Percentiles rank a stretch among this genome's conserved stretches.
Evolutionary conservation across 1,140 invertebrate species (phyloP).

Genomic region (Sminthurides bifidus): DNA sequence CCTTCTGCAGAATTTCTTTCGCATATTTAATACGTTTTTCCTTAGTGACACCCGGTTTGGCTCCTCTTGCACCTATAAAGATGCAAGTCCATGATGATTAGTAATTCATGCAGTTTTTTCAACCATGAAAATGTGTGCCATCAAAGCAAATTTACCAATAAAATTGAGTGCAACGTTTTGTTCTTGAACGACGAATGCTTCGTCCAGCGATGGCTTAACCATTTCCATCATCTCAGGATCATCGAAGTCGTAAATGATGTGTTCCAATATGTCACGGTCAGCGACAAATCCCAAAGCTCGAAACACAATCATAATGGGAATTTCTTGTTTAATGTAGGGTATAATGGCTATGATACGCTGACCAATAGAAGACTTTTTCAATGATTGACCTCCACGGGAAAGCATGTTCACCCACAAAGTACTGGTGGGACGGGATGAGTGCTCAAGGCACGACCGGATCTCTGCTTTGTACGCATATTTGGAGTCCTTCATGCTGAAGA

Average conservation of each 20-base stretch:
- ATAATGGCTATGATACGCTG: conserved; percentile 95
- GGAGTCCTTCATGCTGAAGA: conserved; percentile 95
- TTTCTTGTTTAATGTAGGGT: conserved; percentile 98
- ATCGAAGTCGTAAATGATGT: conserved; percentile 98
- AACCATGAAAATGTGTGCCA: neutral
- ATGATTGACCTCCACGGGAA: conserved; percentile 85
- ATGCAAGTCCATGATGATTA: too few relatives aligned
- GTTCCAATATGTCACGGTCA: conserved; percentile 95
- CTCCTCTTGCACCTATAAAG: conserved; percentile 69
- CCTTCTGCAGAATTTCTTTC: conserved; percentile 95
- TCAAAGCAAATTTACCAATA: conserved; percentile 44
- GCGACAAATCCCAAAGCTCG: conserved; percentile 93
- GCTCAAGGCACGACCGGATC: conserved; percentile 89
- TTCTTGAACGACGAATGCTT: conserved; percentile 98
- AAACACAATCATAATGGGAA: conserved; percentile 99
- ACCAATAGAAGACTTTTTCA: conserved; percentile 94
- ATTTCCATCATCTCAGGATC: conserved; percentile 99
- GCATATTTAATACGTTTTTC: conserved; percentile 99
- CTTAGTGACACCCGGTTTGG: conserved; percentile 91
- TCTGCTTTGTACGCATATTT: conserved; percentile 98
- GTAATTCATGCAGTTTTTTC: neutral
- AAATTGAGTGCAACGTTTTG: conserved; percentile 97
- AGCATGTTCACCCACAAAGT: conserved; percentile 99
- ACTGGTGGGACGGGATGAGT: conserved; percentile 80
- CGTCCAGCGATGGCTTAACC: conserved; percentile 96